Conservation (phyloP, 2,888 invertebrate species). For the Cecidostiba fungosa region DNA sequence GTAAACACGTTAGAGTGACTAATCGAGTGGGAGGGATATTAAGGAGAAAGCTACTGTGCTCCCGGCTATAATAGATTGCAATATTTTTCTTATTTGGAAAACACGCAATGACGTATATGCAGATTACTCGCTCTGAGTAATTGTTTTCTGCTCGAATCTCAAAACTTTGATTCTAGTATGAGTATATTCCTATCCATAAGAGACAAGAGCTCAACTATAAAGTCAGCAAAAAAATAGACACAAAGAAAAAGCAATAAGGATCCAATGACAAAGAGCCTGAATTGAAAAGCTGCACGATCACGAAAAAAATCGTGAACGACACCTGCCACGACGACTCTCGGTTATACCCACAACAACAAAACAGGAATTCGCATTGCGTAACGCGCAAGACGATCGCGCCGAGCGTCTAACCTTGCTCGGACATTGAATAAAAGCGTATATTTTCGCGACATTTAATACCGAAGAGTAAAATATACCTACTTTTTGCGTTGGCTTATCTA, state of each 20-base stretch:
- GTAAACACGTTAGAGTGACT: slow-evolving; percentile 36
- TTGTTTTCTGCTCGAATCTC: neutral
- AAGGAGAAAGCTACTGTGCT: slow-evolving; percentile 15
- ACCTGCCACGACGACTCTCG: neutral
- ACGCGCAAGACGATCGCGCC: too few relatives aligned
- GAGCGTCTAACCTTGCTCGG: slow-evolving; percentile 39
- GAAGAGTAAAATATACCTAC: neutral
- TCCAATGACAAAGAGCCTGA: neutral
- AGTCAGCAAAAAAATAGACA: neutral
- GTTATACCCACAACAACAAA: too few relatives aligned
- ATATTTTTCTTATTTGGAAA: slow-evolving; percentile 15
- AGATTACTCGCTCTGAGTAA: neutral
- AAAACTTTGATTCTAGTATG: too few relatives aligned
- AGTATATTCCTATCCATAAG: too few relatives aligned
- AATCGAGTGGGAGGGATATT: neutral
- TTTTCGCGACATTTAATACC: slow-evolving; percentile 9
- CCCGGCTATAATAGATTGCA: neutral
- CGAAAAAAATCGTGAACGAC: neutral
- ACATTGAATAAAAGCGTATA: slow-evolving; percentile 33
- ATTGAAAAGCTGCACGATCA: slow-evolving; percentile 16
- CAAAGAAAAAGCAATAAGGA: neutral
- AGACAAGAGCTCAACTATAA: too few relatives aligned
- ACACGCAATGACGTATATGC: neutral
- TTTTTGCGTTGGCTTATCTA: neutral
- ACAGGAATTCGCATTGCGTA: slow-evolving; percentile 49